Conservation (phyloP, 2,888 invertebrate species). For the Melinaea menophilus region DNA sequence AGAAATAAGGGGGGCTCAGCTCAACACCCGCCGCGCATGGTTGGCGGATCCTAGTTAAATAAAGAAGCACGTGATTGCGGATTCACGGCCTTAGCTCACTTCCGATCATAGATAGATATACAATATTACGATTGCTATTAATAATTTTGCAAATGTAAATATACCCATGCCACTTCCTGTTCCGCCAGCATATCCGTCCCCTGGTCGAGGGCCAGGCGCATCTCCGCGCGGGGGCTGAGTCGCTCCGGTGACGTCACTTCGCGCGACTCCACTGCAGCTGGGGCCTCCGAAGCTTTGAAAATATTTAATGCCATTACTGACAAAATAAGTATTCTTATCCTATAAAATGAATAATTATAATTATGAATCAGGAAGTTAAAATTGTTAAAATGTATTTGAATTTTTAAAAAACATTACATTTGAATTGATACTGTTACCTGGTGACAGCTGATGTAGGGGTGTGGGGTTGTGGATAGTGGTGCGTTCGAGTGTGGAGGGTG, state of each 20-base stretch:
- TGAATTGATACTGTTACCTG: conserved; percentile 35
- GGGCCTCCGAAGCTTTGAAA: conserved; percentile 59
- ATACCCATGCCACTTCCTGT: conserved; percentile 69
- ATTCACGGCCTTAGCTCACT: background rate
- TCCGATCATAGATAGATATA: too few species aligned
- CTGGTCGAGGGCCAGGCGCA: conserved; percentile 79
- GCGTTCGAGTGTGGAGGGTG: conserved; percentile 79
- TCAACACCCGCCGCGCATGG: too few species aligned
- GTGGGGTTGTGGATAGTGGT: conserved; percentile 74
- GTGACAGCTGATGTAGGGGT: conserved; percentile 50
- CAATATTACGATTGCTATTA: too few species aligned
- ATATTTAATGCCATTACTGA: background rate
- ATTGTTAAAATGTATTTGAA: too few species aligned
- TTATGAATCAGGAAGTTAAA: too few species aligned
- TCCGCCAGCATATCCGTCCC: conserved; percentile 75
- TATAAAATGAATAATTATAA: too few species aligned
- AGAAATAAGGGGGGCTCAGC: too few species aligned
- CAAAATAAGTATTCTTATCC: too few species aligned
- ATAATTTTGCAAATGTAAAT: background rate
- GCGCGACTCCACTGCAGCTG: conserved; percentile 56
- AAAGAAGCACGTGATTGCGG: too few species aligned
- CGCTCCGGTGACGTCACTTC: conserved; percentile 61
- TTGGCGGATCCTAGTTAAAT: too few species aligned
- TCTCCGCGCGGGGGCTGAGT: conserved; percentile 82
- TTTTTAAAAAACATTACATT: too few species aligned